Evolutionary conservation across 1,140 invertebrate species (phyloP).

Genomic region (Acyrthosiphon pisum): DNA sequence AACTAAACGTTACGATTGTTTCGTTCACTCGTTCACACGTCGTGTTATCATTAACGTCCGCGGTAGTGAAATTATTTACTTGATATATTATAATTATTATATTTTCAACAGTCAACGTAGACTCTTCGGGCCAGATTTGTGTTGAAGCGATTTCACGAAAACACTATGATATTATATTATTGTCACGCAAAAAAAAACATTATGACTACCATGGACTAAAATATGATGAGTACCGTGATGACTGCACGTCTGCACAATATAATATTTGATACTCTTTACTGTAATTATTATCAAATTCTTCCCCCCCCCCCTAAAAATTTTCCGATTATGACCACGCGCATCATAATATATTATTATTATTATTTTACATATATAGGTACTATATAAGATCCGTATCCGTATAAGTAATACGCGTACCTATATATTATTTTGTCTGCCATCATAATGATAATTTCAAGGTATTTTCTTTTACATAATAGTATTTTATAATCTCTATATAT

Average conservation of each 20-base stretch:
- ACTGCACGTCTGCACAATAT: no score
- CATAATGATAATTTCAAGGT: not conserved
- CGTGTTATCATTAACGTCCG: not conserved
- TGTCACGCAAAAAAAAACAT: not conserved
- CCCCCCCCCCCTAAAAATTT: no score
- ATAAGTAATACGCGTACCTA: no score
- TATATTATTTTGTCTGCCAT: not conserved
- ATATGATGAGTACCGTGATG: no score
- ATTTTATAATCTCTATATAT: no score
- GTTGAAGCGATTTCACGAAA: not conserved
- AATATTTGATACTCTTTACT: not conserved
- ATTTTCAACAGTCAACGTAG: not conserved
- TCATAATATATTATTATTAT: not conserved
- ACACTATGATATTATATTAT: not conserved
- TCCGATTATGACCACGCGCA: not conserved
- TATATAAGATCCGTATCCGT: not conserved
- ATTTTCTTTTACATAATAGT: no score
- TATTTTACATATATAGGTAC: not conserved
- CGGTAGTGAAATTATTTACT: not conserved
- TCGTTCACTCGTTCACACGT: not conserved
- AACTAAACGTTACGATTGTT: not conserved
- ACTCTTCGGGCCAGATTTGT: not conserved
- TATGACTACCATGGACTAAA: not conserved
- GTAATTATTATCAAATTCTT: not conserved
- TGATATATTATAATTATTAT: not conserved